Conservation (phyloP, 30 jellyfish, hydroid and myxozoan species). For the Hydractinia symbiolongicarpus region DNA sequence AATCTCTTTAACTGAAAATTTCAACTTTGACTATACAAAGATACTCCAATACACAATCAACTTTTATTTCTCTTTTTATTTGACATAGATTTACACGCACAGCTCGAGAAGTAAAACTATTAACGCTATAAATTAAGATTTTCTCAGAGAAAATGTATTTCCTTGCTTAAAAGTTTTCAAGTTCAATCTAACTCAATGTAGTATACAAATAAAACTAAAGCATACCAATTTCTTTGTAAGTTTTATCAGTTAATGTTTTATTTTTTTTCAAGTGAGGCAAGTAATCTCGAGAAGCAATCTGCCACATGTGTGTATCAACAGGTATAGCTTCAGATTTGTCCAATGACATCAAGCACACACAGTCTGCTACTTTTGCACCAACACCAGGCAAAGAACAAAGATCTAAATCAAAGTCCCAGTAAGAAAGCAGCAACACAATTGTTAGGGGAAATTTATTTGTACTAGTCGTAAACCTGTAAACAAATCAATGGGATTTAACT, state of each 20-base stretch:
- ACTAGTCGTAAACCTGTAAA: too few species aligned
- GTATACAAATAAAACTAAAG: not conserved
- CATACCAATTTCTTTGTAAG: conserved; percentile 76
- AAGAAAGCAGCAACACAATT: not conserved
- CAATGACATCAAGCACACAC: conserved; percentile 89
- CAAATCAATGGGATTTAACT: too few species aligned
- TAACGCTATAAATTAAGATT: too few species aligned
- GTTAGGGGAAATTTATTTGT: too few species aligned
- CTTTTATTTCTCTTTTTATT: not conserved
- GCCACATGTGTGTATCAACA: conserved; percentile 96
- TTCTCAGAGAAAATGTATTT: too few species aligned
- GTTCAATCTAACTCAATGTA: not conserved
- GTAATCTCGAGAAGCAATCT: conserved; percentile 65
- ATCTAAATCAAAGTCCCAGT: conserved; percentile 25
- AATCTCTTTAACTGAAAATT: not conserved
- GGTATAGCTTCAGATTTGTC: conserved; percentile 86
- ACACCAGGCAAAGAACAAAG: conserved; percentile 85
- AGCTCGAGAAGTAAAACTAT: too few species aligned
- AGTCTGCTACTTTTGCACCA: conserved; percentile 94
- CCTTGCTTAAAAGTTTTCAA: not conserved
- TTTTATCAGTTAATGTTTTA: conserved; percentile 72
- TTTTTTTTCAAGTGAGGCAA: conserved; percentile 70
- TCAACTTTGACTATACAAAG: not conserved
- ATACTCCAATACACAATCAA: not conserved
- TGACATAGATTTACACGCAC: not conserved